Conservation (phyloP, 2,113 vertebrate genomes). For the Entelurus aequoreus region DNA sequence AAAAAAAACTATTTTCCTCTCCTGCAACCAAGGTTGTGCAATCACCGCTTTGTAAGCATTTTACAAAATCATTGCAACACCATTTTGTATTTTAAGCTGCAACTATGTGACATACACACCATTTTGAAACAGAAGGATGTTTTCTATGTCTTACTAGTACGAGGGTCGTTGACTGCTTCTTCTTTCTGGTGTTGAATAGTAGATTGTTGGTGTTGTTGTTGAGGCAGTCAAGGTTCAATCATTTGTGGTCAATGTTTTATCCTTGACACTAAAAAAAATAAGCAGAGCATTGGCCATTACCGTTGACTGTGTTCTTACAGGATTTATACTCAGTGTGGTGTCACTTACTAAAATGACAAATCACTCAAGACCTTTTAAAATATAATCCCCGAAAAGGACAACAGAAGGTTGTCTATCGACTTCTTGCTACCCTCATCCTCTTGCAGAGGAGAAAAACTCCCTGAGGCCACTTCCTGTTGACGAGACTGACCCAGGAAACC, state of each 20-base stretch:
- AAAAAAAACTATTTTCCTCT: slow-evolving; percentile 1
- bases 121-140: neutral
- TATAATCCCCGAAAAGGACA: neutral
- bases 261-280: slow-evolving; percentile 26
- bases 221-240: slow-evolving; percentile 15
- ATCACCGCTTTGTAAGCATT: neutral
- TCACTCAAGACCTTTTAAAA: neutral
- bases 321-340: neutral
- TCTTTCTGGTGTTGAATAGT: neutral
- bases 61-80: slow-evolving; percentile 22
- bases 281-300: slow-evolving; percentile 5
- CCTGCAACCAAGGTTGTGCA: neutral
- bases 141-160: neutral
- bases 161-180: neutral
- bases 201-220: neutral
- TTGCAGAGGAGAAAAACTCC: neutral
- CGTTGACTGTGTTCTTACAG: slow-evolving; percentile 2
- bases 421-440: slow-evolving; percentile 17
- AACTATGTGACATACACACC: neutral
- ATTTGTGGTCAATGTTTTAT: slow-evolving; percentile 18
- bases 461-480: slow-evolving; percentile 9
- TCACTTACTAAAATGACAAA: too few species aligned
- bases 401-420: neutral
- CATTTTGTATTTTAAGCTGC: slow-evolving; percentile 5
- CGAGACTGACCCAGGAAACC: slow-evolving; percentile 15